Evolutionary conservation across 2,888 invertebrate species (phyloP).

Genomic region (Lycophotia porphyrea): DNA sequence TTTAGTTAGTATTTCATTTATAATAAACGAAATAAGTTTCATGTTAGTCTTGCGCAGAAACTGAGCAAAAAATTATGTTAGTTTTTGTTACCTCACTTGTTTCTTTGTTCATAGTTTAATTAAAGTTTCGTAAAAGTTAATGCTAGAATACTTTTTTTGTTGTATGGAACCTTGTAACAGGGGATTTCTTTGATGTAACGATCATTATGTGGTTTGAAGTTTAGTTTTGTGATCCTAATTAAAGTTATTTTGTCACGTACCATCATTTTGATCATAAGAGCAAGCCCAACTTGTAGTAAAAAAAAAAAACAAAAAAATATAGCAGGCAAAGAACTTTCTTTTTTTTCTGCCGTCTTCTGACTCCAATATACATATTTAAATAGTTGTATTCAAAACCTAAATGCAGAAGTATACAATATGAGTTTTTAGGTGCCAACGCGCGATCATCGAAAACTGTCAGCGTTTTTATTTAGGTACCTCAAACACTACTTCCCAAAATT

Average conservation of each 20-base stretch:
- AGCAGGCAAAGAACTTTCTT: background rate
- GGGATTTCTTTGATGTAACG: background rate
- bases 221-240: background rate
- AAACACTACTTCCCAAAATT: background rate
- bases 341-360: background rate
- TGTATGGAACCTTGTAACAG: background rate
- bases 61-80: slow-evolving; percentile 42
- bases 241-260: background rate
- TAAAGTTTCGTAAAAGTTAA: slow-evolving; percentile 17
- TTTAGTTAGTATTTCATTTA: slow-evolving; percentile 65
- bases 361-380: background rate
- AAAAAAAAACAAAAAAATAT: no score
- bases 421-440: background rate
- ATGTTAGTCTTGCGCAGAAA: slow-evolving; percentile 35
- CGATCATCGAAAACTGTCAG: background rate
- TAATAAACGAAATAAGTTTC: slow-evolving; percentile 61
- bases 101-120: slow-evolving; percentile 36
- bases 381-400: background rate
- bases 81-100: slow-evolving; percentile 28
- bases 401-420: background rate
- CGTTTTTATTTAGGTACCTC: background rate
- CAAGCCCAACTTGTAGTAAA: no score
- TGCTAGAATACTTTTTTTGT: background rate
- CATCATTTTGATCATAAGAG: background rate
- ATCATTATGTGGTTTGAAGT: background rate